Base-by-base conservation (phyloP, 92 coral and sea anemone genomes). In the Anthopleura xanthogrammica region DNA sequence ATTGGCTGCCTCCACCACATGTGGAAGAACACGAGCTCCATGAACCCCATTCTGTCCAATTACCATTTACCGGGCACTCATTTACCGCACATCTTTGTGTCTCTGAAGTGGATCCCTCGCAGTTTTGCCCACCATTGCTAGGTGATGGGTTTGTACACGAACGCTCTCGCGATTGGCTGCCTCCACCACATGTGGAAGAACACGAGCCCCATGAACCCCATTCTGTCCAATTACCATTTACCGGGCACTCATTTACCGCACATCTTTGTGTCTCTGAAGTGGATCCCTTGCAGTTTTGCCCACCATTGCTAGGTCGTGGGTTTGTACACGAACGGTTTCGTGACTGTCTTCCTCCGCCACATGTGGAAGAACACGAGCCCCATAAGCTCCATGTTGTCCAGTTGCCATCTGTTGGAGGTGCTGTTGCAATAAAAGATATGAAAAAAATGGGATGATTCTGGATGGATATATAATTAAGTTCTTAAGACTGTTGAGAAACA, bases 121-220 rank as follows among this genome's bases (percentile, higher is more conserved):
- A 79, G 70, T 24, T 66, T 9, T 36, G 16, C 5, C 83, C 83
- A 36, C 83, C 83, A 36, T 79, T 79, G 46, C 52, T 73, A 8
- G 92, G 90, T 43, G 80, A 75, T 13, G 95, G 92, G 85, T 80
- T 89, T 40, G 82, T 79, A 79, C 95, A 29, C 36, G 36, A 29
- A 29, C 50, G 50, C 1, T 7, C 1, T 54, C 58, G 58, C 16
- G 16, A 54, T 1, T 54, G 58, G 1, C 16, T 54, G 5, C 58
- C 58, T 54, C 16, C 14, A 4, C 58, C 58, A 13, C 58, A 54
- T 10, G 58, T 54, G 57, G 16, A 4, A 54, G 57, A 54, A 54
- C 57, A 54, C 11, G 11, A 7, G 16, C 12, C 16, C 57, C 57
- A 54, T 7, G 57, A 54, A 54, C 57, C 7, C 57, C 57, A 54